Conservation (phyloP, 1,140 invertebrate genomes). For the Drosophila kurseongensis region DNA sequence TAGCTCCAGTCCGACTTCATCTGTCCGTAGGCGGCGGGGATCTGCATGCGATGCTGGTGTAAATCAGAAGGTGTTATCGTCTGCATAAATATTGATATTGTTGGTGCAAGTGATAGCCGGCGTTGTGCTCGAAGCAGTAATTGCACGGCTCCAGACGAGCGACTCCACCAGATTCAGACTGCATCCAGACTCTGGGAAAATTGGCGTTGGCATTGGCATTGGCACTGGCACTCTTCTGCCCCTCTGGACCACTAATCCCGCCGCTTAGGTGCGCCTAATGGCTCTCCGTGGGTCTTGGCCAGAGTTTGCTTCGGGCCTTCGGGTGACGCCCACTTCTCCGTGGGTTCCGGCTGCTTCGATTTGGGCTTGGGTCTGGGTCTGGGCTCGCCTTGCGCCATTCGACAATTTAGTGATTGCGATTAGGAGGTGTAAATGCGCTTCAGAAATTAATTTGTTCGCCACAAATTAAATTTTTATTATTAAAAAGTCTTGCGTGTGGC, state of each 20-base stretch:
- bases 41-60: conserved; percentile 78
- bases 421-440: conserved; percentile 81
- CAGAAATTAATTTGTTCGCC: conserved; percentile 78
- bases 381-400: conserved; percentile 51
- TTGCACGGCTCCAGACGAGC: conserved; percentile 57
- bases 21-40: conserved; percentile 54
- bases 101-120: conserved; percentile 80
- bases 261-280: conserved; percentile 80
- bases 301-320: conserved; percentile 33
- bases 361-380: conserved; percentile 27
- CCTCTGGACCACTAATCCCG: conserved; percentile 52
- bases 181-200: conserved; percentile 64
- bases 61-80: conserved; percentile 83
- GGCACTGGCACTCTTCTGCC: conserved; percentile 6
- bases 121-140: conserved; percentile 80
- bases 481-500: conserved; percentile 76
- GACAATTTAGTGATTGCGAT: conserved; percentile 81
- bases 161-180: conserved; percentile 14
- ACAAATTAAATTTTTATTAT: conserved; percentile 84
- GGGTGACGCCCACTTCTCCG: conserved; percentile 62
- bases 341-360: conserved; percentile 35
- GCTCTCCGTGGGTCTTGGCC: conserved; percentile 34
- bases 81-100: conserved; percentile 83
- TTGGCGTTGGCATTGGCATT: conserved; percentile 58
- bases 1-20: conserved; percentile 15